Evolutionary conservation across 92 coral and sea anemone genomes (phyloP).

Genomic region (Pocillopora grandis): DNA sequence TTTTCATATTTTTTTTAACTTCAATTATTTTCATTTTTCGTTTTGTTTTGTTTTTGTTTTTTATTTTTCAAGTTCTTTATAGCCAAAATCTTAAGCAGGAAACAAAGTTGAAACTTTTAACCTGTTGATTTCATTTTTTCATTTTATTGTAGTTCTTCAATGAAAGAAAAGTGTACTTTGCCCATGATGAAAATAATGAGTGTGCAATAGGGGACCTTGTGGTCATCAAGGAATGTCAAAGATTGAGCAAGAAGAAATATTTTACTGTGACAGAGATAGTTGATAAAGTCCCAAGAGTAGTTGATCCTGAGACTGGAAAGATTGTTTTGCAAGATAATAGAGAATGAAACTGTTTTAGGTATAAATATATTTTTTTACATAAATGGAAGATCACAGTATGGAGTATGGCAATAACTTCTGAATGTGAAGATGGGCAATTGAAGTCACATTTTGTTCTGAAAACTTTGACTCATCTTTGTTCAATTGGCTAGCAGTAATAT

Average conservation of each 20-base stretch:
- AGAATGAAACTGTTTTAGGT: conserved; percentile 50
- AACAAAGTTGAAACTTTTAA: not conserved
- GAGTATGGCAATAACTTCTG: too few relatives aligned
- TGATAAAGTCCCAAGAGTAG: conserved; percentile 80
- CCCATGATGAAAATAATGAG: conserved; percentile 90
- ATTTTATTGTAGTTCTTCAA: conserved; percentile 81
- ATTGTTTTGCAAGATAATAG: conserved; percentile 90
- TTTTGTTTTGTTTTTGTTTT: too few relatives aligned
- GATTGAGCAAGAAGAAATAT: conserved; percentile 80
- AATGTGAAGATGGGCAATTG: too few relatives aligned
- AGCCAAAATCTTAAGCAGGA: too few relatives aligned
- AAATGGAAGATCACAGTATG: too few relatives aligned
- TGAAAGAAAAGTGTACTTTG: conserved; percentile 97
- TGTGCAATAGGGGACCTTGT: conserved; percentile 96
- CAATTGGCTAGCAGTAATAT: too few relatives aligned
- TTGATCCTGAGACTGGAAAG: conserved; percentile 84
- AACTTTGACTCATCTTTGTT: too few relatives aligned
- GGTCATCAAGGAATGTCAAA: conserved; percentile 83
- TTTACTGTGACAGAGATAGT: conserved; percentile 90
- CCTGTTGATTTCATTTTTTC: not conserved
- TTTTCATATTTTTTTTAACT: not conserved
- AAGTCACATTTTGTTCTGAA: too few relatives aligned
- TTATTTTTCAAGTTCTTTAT: too few relatives aligned
- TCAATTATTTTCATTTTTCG: too few relatives aligned
- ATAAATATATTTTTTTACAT: too few relatives aligned